Percentiles rank a stretch among this genome's conserved stretches.
phyloP scores from a whole-genome alignment of 1,140 invertebrate genomes.

The Saccostrea glomerata region DNA sequence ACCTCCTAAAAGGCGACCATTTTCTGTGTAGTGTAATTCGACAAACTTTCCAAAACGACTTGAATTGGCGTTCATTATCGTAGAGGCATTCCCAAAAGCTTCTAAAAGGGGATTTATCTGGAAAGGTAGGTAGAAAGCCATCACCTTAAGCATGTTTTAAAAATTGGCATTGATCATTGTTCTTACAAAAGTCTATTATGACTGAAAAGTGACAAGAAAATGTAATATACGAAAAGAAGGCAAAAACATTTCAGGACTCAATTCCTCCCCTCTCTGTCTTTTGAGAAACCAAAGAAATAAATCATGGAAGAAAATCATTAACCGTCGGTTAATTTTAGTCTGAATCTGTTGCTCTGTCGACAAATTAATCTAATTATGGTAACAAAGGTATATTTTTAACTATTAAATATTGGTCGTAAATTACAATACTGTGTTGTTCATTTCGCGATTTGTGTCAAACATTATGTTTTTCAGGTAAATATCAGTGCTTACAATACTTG shows the following conservation, averaged over 20 bases:
- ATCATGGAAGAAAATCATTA: too few species aligned
- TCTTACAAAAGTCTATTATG: too few species aligned
- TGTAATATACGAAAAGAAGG: too few species aligned
- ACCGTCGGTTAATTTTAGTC: too few species aligned
- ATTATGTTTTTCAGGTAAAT: background rate
- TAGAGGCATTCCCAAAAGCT: slow-evolving; percentile 91
- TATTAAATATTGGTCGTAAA: background rate
- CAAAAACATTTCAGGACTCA: too few species aligned
- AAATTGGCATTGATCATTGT: too few species aligned
- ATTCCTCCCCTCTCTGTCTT: too few species aligned
- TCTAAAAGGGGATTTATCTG: slow-evolving; percentile 89
- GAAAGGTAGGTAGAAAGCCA: background rate
- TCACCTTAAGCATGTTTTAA: background rate
- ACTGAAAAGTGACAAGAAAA: too few species aligned
- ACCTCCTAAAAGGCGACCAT: slow-evolving; percentile 85
- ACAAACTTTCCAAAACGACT: slow-evolving; percentile 94
- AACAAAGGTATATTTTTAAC: too few species aligned
- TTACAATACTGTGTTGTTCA: slow-evolving; percentile 15
- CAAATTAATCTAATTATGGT: too few species aligned
- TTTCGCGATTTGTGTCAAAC: background rate
- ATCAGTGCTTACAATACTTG: background rate
- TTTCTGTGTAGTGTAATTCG: slow-evolving; percentile 84
- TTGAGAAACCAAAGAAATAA: too few species aligned
- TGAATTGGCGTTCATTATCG: slow-evolving; percentile 89
- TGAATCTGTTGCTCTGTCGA: too few species aligned